phyloP scores from a whole-genome alignment of 2,113 vertebrate genomes.

The Candoia aspera region DNA sequence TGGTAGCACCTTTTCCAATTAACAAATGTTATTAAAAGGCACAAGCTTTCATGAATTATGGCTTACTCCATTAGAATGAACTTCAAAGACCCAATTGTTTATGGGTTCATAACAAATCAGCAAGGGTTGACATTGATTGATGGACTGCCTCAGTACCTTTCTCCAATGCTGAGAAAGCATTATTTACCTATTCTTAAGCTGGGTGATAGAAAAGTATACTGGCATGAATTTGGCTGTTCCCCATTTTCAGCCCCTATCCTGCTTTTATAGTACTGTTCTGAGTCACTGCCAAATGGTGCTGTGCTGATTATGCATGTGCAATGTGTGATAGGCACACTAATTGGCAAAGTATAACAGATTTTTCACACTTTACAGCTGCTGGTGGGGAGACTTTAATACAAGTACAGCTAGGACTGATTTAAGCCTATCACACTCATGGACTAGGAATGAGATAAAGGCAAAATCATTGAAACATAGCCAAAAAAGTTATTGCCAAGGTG shows the following conservation, averaged over 20 bases:
- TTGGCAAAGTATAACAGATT: neutral
- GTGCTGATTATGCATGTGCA: neutral
- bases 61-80: neutral
- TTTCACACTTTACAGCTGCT: neutral
- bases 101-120: neutral
- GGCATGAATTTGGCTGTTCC: neutral
- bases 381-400: neutral
- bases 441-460: neutral
- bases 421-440: neutral
- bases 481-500: neutral
- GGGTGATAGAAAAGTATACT: neutral
- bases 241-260: neutral
- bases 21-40: neutral
- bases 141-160: neutral
- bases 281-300: neutral
- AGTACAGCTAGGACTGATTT: neutral
- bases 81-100: neutral
- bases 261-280: neutral
- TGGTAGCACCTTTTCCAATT: neutral
- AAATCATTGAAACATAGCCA: neutral
- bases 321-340: neutral
- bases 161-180: too few species aligned
- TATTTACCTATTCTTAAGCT: neutral
- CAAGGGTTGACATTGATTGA: neutral
- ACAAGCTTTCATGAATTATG: neutral